Conservation (phyloP, 92 coral and sea anemone species). For the Porites lobata region DNA sequence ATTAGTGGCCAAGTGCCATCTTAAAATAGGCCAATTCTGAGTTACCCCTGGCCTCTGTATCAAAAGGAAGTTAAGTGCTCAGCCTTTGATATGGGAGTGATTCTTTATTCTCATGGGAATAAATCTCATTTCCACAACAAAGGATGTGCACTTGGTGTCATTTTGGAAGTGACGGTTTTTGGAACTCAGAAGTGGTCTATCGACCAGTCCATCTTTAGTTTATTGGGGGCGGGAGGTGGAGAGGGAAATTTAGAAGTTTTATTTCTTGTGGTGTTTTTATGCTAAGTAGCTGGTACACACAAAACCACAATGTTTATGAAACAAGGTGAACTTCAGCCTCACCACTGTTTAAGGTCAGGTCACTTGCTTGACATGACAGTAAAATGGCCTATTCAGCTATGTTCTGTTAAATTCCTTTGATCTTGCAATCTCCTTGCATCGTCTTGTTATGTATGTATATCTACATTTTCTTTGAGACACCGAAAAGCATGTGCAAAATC, state of each 20-base stretch:
- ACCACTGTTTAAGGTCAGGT: slow-evolving; percentile 12
- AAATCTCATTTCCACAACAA: slow-evolving; percentile 17
- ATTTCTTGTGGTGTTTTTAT: neutral
- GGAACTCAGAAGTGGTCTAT: slow-evolving; percentile 9
- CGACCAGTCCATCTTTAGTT: neutral
- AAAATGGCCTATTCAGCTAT: slow-evolving; percentile 24
- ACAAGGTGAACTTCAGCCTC: slow-evolving; percentile 10
- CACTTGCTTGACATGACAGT: slow-evolving; percentile 16
- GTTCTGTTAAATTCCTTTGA: neutral
- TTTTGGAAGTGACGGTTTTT: slow-evolving; percentile 10
- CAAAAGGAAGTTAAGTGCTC: slow-evolving; percentile 9
- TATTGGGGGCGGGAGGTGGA: neutral
- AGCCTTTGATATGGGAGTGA: slow-evolving; percentile 18
- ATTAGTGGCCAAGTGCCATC: neutral
- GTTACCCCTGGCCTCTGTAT: slow-evolving; percentile 2
- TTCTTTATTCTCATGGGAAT: slow-evolving; percentile 10
- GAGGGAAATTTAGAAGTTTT: neutral
- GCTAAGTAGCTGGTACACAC: neutral
- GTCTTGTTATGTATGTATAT: slow-evolving; percentile 26
- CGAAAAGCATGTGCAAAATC: slow-evolving; percentile 57
- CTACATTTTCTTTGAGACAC: slow-evolving; percentile 54
- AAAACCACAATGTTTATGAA: neutral
- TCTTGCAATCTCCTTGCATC: slow-evolving; percentile 27
- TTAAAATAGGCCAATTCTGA: neutral
- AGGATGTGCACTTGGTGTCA: slow-evolving; percentile 21